Percentiles rank a stretch among this genome's conserved stretches.
These are phyloP conservation scores for Andinoacara biseriatus DNA, from an alignment of 2,113 vertebrate species.

Conservation along the genomic window DNA sequence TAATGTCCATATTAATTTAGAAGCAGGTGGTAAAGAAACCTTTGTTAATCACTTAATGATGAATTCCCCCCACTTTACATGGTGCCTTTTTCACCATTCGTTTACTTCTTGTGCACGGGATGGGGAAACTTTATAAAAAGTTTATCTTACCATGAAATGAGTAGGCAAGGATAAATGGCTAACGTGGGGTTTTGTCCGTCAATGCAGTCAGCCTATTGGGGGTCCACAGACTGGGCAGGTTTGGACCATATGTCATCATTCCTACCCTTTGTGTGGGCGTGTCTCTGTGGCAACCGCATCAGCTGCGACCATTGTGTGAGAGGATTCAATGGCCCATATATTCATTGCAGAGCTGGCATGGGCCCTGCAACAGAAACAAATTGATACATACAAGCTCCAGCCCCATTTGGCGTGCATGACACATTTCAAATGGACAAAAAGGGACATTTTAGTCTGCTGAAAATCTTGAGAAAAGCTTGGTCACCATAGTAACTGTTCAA, in stretches of 20 bases:
- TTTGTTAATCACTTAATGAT: conserved; percentile 85
- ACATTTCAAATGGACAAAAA: conserved; percentile 87
- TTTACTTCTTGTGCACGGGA: conserved; percentile 76
- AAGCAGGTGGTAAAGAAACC: conserved; percentile 82
- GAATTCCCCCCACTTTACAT: conserved; percentile 81
- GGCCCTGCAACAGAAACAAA: conserved; percentile 90
- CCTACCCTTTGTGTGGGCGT: conserved; percentile 80
- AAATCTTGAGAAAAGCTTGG: conserved; percentile 91
- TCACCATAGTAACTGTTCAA: conserved; percentile 83
- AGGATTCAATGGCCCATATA: conserved; percentile 86
- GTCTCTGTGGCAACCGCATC: conserved; percentile 90
- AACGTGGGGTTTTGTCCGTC: conserved; percentile 72
- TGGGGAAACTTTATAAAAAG: conserved; percentile 86
- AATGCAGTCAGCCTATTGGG: conserved; percentile 80
- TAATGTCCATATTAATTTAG: conserved; percentile 78
- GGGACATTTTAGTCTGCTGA: conserved; percentile 87
- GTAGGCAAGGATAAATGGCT: conserved; percentile 78
- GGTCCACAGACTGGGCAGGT: conserved; percentile 83
- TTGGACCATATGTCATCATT: conserved; percentile 94
- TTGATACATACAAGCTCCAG: conserved; percentile 90
- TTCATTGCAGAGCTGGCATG: conserved; percentile 85
- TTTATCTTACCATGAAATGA: conserved; percentile 87
- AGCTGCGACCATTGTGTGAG: conserved; percentile 84
- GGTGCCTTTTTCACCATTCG: conserved; percentile 74
- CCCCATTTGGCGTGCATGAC: conserved; percentile 84